Base-by-base conservation (phyloP, 2,888 invertebrate genomes). In the Agapostemon virescens region DNA sequence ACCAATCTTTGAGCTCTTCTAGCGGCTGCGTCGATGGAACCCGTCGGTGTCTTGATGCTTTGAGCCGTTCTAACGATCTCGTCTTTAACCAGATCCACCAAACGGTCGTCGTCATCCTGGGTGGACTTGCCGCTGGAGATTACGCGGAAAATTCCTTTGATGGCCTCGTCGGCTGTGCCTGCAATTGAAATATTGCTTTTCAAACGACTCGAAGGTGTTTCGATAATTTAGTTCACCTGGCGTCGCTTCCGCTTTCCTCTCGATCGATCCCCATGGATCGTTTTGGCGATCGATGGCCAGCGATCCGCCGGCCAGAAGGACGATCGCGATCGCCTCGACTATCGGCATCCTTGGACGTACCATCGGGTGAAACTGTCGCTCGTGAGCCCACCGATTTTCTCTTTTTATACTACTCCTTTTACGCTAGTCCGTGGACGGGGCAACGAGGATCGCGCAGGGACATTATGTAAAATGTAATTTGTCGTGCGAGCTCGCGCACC, bases 1-100 rank as follows among this genome's bases (percentile, higher is more conserved):
- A 90, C 88, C 61, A 89, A 80, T 45, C 73, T 81, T 45, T 89
- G 89, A 2, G 90, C 90, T 49, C 87, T 87, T 71, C 73, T 84
- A 6, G 87, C 87, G 0, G 88, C 89, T 6, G 86, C 84, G 33
- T 89, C 89, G 68, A 90, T 84, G n/a, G 88, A 86, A 26, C 81
- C 83, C 17, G 82, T 70, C 3, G 86, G 85, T n/a, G 86, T 82
- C 67, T 83, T 85, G 42, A 83, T 83, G 36, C 81, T 82, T n/a
- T 77, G 61, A 1, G 87, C 87, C 1, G 89, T 87, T 4, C 85
- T 84, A 4, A 83, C 67, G 55, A 90, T 88, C 58, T 86, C 88
- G 9, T 80, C 80, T 58, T 88, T 85, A 13, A 90, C 79, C 36
- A 89, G 77, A 6, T 84, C 77, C 45, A 90, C 83, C 52, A 90